A percentile compares a stretch with the other conserved stretches of the same genome.
These are phyloP conservation scores for Cotesia vestalis DNA, from an alignment of 1,140 invertebrate genomes.

Conservation along the genomic window DNA sequence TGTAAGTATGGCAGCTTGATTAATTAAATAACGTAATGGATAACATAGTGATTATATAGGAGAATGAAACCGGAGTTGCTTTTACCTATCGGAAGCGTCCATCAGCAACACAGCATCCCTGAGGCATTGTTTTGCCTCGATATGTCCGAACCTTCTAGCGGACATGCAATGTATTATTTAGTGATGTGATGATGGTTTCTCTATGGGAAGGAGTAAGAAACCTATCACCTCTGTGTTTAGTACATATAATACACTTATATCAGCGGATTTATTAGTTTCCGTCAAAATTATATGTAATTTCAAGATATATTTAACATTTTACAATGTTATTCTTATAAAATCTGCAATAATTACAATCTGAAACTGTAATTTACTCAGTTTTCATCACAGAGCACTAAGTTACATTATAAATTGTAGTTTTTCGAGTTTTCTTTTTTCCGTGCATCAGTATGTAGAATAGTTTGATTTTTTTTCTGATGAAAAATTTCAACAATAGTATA, in stretches of 20 bases:
- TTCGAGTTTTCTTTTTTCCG: no score
- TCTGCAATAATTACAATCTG: no score
- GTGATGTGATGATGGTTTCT: neutral
- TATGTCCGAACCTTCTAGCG: conserved; percentile 3
- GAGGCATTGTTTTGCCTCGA: conserved; percentile 55
- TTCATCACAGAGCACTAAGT: no score
- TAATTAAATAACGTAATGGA: conserved; percentile 63
- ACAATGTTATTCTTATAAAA: no score
- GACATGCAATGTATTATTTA: conserved; percentile 28
- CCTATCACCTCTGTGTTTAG: conserved; percentile 26
- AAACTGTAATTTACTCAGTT: no score
- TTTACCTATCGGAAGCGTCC: conserved; percentile 61
- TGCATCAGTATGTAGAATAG: no score
- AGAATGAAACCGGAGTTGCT: conserved; percentile 21
- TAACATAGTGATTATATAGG: conserved; percentile 20
- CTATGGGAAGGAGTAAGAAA: conserved; percentile 12
- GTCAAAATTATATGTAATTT: no score
- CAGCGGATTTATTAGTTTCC: no score
- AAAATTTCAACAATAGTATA: no score
- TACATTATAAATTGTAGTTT: no score
- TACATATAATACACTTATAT: neutral
- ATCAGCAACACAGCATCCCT: conserved; percentile 56
- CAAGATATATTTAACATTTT: no score
- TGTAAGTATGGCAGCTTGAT: conserved; percentile 53
- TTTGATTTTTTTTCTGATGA: no score